These are phyloP conservation scores for Schizaphis graminum DNA, from an alignment of 2,888 invertebrate species.

Conservation along the genomic window DNA sequence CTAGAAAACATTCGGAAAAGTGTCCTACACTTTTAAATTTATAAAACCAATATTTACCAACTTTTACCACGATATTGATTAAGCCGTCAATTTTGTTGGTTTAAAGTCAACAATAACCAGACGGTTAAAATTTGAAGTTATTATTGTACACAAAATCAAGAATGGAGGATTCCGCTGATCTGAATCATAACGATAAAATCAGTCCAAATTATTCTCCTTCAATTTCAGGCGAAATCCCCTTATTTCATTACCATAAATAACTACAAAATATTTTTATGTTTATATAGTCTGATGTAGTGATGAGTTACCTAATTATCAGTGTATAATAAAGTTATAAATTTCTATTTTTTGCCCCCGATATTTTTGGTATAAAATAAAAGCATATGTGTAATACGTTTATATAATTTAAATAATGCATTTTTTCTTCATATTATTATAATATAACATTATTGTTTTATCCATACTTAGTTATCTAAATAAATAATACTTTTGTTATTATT, in stretches of 20 bases:
- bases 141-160: neutral
- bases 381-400: neutral
- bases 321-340: neutral
- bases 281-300: too few relatives aligned
- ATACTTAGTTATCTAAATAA: neutral
- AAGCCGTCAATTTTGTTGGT: too few relatives aligned
- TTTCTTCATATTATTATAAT: neutral
- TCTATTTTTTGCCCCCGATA: neutral
- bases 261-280: too few relatives aligned
- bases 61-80: too few relatives aligned
- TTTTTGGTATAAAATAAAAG: neutral
- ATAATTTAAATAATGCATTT: neutral
- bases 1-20: too few relatives aligned
- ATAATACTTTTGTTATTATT: too few relatives aligned
- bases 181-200: neutral
- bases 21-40: too few relatives aligned
- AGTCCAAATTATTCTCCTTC: too few relatives aligned
- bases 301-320: too few relatives aligned
- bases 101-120: too few relatives aligned
- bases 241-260: too few relatives aligned
- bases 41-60: too few relatives aligned
- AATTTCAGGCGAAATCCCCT: neutral
- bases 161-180: neutral
- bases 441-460: neutral
- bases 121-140: neutral